Conservation (phyloP, 2,113 vertebrate genomes). For the Actenoides lindsayi region DNA sequence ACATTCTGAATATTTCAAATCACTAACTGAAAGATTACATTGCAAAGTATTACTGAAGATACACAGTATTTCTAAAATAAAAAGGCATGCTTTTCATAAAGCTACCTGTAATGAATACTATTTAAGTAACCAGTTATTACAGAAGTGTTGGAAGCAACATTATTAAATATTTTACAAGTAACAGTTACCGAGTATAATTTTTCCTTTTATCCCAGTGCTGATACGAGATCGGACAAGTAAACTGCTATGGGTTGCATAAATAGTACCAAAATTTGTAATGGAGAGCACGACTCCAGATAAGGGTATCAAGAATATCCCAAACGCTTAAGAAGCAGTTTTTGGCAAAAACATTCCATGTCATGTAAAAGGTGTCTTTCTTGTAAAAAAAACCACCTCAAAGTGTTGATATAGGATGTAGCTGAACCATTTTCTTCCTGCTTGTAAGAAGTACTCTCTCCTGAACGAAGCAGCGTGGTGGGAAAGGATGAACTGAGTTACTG, state of each 20-base stretch:
- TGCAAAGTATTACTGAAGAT: background rate
- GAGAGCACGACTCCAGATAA: background rate
- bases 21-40: background rate
- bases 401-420: background rate
- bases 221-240: background rate
- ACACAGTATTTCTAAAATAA: background rate
- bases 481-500: background rate
- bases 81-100: background rate
- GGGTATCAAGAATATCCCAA: background rate
- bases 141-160: background rate
- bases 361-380: background rate
- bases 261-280: background rate
- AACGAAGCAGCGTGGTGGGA: background rate
- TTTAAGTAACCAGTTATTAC: background rate
- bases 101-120: background rate
- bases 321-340: background rate
- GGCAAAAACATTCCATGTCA: background rate
- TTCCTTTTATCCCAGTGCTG: background rate
- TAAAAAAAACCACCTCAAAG: background rate
- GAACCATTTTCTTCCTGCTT: background rate
- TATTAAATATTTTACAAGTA: background rate
- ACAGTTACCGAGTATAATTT: background rate
- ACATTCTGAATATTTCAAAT: background rate
- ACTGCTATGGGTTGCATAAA: background rate
- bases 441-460: background rate